Evolutionary conservation across 2,797 vertebrate species (phyloP).

Genomic region (Molossus alvarezi): DNA sequence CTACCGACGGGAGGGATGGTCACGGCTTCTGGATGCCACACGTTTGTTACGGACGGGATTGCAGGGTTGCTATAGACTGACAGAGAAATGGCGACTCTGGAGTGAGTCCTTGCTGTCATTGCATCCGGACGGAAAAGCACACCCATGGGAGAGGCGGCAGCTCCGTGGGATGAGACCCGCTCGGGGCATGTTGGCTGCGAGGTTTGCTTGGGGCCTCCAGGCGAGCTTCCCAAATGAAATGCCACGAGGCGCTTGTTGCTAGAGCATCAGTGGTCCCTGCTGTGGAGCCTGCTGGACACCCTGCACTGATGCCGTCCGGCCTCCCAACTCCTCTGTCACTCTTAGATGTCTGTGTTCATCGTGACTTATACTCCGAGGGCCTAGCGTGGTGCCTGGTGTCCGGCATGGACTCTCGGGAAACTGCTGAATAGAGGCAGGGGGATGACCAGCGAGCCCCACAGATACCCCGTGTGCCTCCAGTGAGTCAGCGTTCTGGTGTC

Average conservation of each 20-base stretch:
- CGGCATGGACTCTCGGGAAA: not conserved
- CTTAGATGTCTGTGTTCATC: not conserved
- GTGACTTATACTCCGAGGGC: not conserved
- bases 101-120: conserved; percentile 74
- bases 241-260: not conserved
- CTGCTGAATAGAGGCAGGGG: not conserved
- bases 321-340: not conserved
- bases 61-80: conserved; percentile 73
- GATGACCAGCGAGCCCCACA: not conserved
- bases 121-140: too few species aligned
- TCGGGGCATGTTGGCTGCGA: not conserved
- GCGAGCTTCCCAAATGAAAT: not conserved
- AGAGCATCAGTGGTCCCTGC: not conserved
- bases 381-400: not conserved
- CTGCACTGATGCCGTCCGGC: too few species aligned
- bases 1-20: conserved; percentile 71
- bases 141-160: accelerated
- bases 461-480: not conserved
- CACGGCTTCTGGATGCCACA: conserved; percentile 76
- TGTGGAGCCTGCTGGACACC: accelerated
- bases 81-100: conserved; percentile 66
- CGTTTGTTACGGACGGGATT: conserved; percentile 72
- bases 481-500: not conserved
- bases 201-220: not conserved
- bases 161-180: accelerated